Percentiles rank a stretch among this genome's conserved stretches.
phyloP scores from a whole-genome alignment of 2,113 vertebrate species.

The Microtus oregoni region DNA sequence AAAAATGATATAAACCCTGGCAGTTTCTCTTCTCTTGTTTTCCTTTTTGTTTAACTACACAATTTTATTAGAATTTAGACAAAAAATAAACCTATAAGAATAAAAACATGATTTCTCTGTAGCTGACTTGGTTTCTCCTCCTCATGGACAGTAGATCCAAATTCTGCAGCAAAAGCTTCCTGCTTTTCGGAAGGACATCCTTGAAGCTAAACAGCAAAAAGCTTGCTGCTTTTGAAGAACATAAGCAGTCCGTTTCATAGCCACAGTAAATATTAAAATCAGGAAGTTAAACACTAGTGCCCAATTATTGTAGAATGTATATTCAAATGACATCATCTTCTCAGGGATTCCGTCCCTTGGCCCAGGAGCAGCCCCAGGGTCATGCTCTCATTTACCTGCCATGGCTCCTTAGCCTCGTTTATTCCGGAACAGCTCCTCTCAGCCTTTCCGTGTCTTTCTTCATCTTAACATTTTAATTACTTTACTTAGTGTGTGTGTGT shows the following conservation, averaged over 20 bases:
- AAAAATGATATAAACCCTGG: neutral
- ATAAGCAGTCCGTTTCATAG: neutral
- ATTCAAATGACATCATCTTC: neutral
- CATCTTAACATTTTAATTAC: neutral
- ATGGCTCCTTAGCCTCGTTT: neutral
- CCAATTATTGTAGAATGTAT: neutral
- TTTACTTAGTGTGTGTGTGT: neutral
- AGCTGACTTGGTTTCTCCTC: slow-evolving; percentile 50
- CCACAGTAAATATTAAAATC: neutral
- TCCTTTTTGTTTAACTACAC: neutral
- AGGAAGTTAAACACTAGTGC: neutral
- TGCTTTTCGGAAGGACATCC: slow-evolving; percentile 95
- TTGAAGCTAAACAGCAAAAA: slow-evolving; percentile 92
- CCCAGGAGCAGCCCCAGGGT: neutral
- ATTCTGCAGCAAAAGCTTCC: slow-evolving; percentile 98
- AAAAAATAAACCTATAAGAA: slow-evolving; percentile 39
- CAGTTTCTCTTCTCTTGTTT: neutral
- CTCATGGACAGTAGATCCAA: slow-evolving; percentile 91
- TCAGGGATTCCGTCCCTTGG: neutral
- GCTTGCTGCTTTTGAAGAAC: slow-evolving; percentile 83
- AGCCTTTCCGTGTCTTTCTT: neutral
- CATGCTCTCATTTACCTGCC: neutral
- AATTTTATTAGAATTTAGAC: neutral
- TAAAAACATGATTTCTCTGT: neutral
- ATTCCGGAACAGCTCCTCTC: neutral